phyloP scores from a whole-genome alignment of 2,113 vertebrate species.

The Telmatochromis sp. region DNA sequence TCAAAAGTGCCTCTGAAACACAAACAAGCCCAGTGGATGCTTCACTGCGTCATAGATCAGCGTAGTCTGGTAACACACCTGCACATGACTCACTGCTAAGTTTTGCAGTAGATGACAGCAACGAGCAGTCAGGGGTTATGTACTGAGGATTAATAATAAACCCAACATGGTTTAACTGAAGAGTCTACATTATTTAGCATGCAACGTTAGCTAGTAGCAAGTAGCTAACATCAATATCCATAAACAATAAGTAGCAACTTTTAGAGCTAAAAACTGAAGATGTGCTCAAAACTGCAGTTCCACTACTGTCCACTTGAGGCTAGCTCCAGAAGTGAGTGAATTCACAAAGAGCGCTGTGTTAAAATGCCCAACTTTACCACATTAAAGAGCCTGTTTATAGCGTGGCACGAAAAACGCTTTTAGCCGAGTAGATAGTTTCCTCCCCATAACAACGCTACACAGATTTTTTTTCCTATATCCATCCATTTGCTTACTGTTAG shows the following conservation, averaged over 20 bases:
- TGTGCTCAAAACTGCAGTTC: neutral
- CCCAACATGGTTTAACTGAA: neutral
- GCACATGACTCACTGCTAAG: neutral
- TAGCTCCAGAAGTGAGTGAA: neutral
- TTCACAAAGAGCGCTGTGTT: neutral
- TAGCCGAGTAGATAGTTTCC: neutral
- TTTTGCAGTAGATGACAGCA: neutral
- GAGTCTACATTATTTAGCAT: neutral
- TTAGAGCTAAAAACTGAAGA: neutral
- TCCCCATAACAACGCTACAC: neutral
- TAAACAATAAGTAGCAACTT: neutral
- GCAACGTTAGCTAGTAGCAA: neutral
- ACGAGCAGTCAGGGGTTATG: neutral
- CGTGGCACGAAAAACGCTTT: neutral
- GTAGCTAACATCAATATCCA: neutral
- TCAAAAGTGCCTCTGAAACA: neutral
- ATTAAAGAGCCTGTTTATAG: neutral
- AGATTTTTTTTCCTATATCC: neutral
- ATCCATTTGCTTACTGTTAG: neutral
- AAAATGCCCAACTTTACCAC: neutral
- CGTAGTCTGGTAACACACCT: neutral
- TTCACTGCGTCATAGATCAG: neutral
- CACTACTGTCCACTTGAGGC: neutral
- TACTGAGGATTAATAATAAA: neutral
- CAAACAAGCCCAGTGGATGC: neutral